Evolutionary conservation across 1,140 invertebrate genomes (phyloP).

Genomic region (Muscidifurax raptorellus): DNA sequence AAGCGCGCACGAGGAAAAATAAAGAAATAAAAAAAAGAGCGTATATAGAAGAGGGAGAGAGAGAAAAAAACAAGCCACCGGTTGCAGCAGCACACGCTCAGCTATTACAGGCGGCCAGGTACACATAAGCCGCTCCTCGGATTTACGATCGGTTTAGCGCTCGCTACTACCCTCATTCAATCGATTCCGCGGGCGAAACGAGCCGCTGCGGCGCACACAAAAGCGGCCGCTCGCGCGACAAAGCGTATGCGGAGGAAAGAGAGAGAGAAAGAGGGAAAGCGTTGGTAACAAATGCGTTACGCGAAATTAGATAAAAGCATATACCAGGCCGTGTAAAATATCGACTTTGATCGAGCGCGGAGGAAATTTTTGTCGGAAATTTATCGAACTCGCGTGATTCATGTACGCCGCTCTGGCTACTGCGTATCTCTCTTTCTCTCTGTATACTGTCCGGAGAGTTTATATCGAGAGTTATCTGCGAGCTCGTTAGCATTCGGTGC

Average conservation of each 20-base stretch:
- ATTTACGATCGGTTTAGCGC: slow-evolving; percentile 67
- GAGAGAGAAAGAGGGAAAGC: not conserved
- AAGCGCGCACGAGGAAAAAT: not conserved
- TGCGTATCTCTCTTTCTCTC: no score
- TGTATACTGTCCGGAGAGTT: not conserved
- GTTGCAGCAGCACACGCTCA: slow-evolving; percentile 16
- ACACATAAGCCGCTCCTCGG: slow-evolving; percentile 52
- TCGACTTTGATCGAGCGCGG: not conserved
- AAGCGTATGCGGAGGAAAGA: not conserved
- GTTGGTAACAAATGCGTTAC: slow-evolving; percentile 14
- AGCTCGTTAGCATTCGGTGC: not conserved
- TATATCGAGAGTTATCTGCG: not conserved
- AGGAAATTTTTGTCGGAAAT: not conserved
- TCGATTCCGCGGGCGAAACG: slow-evolving; percentile 55
- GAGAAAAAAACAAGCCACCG: slow-evolving; percentile 24
- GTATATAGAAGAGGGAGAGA: slow-evolving; percentile 1
- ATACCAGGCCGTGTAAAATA: not conserved
- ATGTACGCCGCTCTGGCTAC: not conserved
- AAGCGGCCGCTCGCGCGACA: slow-evolving; percentile 1
- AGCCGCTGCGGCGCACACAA: not conserved
- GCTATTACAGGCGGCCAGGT: slow-evolving; percentile 35
- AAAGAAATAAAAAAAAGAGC: slow-evolving; percentile 20
- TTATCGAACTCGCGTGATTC: not conserved
- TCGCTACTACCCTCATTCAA: slow-evolving; percentile 43
- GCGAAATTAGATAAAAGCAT: slow-evolving; percentile 44